Percentiles rank a stretch among this genome's conserved stretches.
Evolutionary conservation across 1,140 invertebrate genomes (phyloP).

Genomic region (Geopemphigus sp.): DNA sequence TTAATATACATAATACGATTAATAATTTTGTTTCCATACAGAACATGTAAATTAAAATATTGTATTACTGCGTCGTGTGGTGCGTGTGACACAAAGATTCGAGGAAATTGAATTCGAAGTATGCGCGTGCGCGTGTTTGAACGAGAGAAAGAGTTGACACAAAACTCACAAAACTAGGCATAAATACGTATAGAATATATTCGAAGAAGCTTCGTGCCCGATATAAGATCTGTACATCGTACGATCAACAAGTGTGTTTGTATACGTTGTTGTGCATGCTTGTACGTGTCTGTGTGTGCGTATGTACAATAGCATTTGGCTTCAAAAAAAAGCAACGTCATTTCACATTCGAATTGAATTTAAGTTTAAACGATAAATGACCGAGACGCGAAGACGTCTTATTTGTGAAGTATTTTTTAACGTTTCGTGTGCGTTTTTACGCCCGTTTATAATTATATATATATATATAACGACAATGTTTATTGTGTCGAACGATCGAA

Average conservation of each 20-base stretch:
- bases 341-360: slow-evolving; percentile 3
- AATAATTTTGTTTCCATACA: too few relatives aligned
- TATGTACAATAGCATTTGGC: not conserved
- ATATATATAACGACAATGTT: not conserved
- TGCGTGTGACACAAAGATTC: not conserved
- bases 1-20: too few relatives aligned
- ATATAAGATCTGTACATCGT: slow-evolving; percentile 7
- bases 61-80: not conserved
- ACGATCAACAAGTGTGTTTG: slow-evolving; percentile 32
- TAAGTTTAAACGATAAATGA: slow-evolving; percentile 10
- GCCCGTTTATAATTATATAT: not conserved
- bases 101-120: not conserved
- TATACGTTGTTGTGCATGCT: not conserved
- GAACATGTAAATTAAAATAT: too few relatives aligned
- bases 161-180: slow-evolving; percentile 18
- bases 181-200: not conserved
- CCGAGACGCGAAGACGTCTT: not conserved
- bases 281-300: not conserved
- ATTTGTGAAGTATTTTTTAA: slow-evolving; percentile 1
- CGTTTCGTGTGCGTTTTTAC: not conserved
- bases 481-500: not conserved
- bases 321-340: slow-evolving; percentile 5
- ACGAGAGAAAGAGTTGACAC: not conserved
- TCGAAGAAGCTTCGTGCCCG: slow-evolving; percentile 24
- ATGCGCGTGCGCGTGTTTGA: not conserved